Conservation (phyloP, 1,140 invertebrate genomes). For the Homalodisca vitripennis region DNA sequence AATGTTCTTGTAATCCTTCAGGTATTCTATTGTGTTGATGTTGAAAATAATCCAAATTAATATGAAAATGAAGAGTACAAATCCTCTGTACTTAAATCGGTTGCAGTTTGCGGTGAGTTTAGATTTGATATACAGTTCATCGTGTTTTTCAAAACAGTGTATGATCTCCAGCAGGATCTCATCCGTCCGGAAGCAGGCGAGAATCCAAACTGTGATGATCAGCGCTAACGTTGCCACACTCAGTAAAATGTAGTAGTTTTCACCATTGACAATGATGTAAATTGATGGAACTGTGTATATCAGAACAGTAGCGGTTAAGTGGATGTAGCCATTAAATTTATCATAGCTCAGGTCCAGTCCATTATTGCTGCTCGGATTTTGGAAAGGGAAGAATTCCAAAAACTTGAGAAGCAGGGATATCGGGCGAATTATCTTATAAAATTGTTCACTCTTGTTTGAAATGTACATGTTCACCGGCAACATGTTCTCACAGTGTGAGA, state of each 20-base stretch:
- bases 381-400: slow-evolving; percentile 8
- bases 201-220: background rate
- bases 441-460: slow-evolving; percentile 15
- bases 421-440: slow-evolving; percentile 14
- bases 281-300: slow-evolving; percentile 7
- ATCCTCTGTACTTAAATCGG: slow-evolving; percentile 9
- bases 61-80: background rate
- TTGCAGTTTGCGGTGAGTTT: background rate
- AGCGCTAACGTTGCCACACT: background rate
- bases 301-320: background rate
- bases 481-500: background rate
- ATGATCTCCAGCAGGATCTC: background rate
- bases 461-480: background rate
- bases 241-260: background rate
- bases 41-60: background rate
- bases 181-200: background rate
- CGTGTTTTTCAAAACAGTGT: slow-evolving; percentile 1
- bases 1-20: background rate
- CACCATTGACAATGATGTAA: background rate
- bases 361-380: background rate
- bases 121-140: background rate
- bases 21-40: background rate
- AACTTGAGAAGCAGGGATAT: slow-evolving; percentile 6
- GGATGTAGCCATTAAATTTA: background rate
- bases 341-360: background rate